Percentiles rank a stretch among this genome's conserved stretches.
phyloP scores from a whole-genome alignment of 2,113 vertebrate genomes.

The Prietella phreatophila region DNA sequence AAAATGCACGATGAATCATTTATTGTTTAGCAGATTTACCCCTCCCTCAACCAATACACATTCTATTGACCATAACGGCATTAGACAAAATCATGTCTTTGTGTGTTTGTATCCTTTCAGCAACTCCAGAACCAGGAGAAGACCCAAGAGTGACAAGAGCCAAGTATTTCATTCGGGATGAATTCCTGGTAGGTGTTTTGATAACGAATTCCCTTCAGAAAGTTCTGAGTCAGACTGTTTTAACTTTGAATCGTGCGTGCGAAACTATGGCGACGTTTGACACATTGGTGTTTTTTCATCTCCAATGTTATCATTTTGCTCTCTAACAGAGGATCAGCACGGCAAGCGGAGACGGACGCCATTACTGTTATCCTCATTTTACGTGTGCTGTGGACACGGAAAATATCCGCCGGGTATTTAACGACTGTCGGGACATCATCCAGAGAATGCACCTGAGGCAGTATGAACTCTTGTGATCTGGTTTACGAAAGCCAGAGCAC shows the following conservation, averaged over 20 bases:
- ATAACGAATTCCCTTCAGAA: background rate
- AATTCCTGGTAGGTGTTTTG: slow-evolving; percentile 86
- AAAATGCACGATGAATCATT: background rate
- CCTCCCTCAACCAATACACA: background rate
- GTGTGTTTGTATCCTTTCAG: slow-evolving; percentile 63
- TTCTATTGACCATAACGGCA: background rate
- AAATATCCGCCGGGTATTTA: slow-evolving; percentile 64
- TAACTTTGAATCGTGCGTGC: background rate
- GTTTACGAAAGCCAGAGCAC: slow-evolving; percentile 65
- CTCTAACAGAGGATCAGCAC: slow-evolving; percentile 91
- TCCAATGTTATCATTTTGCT: background rate
- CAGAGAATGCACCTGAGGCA: slow-evolving; percentile 98
- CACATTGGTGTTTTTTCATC: too few species aligned
- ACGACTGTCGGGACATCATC: slow-evolving; percentile 71
- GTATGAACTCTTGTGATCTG: slow-evolving; percentile 97
- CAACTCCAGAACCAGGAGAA: slow-evolving; percentile 92
- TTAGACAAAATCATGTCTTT: background rate
- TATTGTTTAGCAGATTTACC: background rate
- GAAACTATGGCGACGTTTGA: background rate
- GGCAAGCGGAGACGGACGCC: slow-evolving; percentile 89
- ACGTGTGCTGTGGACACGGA: slow-evolving; percentile 98
- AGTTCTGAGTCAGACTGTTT: background rate
- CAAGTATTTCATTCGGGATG: slow-evolving; percentile 98
- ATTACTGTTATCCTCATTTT: slow-evolving; percentile 98
- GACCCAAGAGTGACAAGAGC: slow-evolving; percentile 97